Percentiles rank a stretch among this genome's conserved stretches.
These are phyloP conservation scores for Diplodus puntazzo DNA, from an alignment of 2,797 vertebrate species.

Conservation along the genomic window DNA sequence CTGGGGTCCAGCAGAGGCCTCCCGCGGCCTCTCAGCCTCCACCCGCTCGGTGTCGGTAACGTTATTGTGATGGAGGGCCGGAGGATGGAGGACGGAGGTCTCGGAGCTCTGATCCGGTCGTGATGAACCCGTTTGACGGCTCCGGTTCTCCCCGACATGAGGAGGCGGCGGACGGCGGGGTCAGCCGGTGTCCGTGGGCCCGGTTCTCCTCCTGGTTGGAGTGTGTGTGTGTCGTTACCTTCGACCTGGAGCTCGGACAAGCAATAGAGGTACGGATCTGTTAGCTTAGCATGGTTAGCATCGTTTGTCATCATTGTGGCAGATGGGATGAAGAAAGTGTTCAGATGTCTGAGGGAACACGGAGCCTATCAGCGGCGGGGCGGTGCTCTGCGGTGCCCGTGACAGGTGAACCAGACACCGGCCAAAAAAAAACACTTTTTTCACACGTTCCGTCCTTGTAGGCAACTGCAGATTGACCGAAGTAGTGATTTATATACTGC, in stretches of 20 bases:
- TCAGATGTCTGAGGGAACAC: too few species aligned
- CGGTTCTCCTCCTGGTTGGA: slow-evolving; percentile 94
- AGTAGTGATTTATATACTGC: too few species aligned
- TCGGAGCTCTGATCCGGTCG: slow-evolving; percentile 34
- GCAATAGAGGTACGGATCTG: slow-evolving; percentile 90
- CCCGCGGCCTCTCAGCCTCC: too few species aligned
- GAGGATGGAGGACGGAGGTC: slow-evolving; percentile 17
- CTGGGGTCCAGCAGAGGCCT: background rate
- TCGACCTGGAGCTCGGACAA: slow-evolving; percentile 96
- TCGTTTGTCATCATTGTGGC: background rate
- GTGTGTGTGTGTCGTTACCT: slow-evolving; percentile 94
- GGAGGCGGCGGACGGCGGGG: slow-evolving; percentile 36
- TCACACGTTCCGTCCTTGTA: background rate
- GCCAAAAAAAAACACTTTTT: background rate
- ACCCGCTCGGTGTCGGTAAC: too few species aligned
- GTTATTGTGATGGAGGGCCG: slow-evolving; percentile 25
- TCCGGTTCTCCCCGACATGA: slow-evolving; percentile 53
- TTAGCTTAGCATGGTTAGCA: slow-evolving; percentile 61
- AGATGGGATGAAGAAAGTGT: too few species aligned
- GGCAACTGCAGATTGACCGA: background rate
- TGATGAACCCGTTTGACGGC: slow-evolving; percentile 79
- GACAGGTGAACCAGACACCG: background rate
- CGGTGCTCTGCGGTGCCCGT: background rate
- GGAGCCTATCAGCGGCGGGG: too few species aligned
- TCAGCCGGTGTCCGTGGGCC: slow-evolving; percentile 81